Evolutionary conservation across 53 echinoderm and acorn worm species (phyloP), one percentile per base, ranked within the genome.

Genomic region (Holothuria scabra): DNA sequence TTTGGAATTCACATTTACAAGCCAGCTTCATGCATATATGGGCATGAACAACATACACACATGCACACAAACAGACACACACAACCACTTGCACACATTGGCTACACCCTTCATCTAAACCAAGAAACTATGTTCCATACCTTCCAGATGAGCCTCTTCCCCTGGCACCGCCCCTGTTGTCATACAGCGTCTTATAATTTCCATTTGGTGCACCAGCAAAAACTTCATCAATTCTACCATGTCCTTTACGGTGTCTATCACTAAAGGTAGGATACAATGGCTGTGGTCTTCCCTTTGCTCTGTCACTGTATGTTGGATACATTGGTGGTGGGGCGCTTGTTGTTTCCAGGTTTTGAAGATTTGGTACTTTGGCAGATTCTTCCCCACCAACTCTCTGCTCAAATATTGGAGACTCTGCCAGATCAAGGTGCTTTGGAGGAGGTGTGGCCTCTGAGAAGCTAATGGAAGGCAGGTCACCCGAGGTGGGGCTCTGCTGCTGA

Each of bases 241-340:
- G 59, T 19, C 26, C 67, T 61, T 93, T 90, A 30, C 94, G 84
- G 30, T 94, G 92, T 46, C 94, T 86, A 84, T 97, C 97, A 64
- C 97, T 97, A 84, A 94, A 97, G 7, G 97, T 97, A 19, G 97
- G 97, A 78, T 97, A 97, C 66, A 88, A 78, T 19, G 94, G 92
- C 12, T 92, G 94, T 31, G 84, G 84, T 71, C 81, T 85, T 80
- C 83, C 88, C 81, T 85, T 71, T 81, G 83, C 56, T 46, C 87
- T 88, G 83, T 95, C 95, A 34, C 82, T 90, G 78, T 84, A 70
- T 3, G 90, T 88, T 41, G 87, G 90, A 33, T 88, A 88, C 59
- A 60, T 55, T 28, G 87, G 75, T 6, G 81, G 84, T 24, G 90
- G 83, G 4, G 49, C 67, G 25, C 52, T 79, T 21, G 58, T 23